Evolutionary conservation across 2,888 invertebrate species (phyloP).

Genomic region (Himalopsyche tibetana): DNA sequence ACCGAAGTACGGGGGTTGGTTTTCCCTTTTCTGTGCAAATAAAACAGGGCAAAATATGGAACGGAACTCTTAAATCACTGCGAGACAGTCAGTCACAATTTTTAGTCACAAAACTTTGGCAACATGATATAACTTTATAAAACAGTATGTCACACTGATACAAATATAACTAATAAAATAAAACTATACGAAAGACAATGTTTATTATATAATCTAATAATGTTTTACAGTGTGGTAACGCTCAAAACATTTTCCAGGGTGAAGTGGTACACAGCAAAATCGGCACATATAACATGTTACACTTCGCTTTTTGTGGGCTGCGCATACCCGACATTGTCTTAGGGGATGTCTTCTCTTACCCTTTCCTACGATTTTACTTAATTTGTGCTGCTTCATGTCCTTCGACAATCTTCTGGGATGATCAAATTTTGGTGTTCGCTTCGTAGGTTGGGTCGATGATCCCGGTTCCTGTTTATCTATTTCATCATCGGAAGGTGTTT

Average conservation of each 20-base stretch:
- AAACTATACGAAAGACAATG: not conserved
- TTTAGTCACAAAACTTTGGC: too few relatives aligned
- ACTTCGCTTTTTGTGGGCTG: conserved; percentile 54
- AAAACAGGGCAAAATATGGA: too few relatives aligned
- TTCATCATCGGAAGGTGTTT: conserved; percentile 13
- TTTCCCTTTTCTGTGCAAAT: too few relatives aligned
- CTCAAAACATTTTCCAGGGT: conserved; percentile 51
- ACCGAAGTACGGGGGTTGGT: too few relatives aligned
- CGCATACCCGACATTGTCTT: conserved; percentile 59
- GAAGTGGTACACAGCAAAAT: conserved; percentile 52
- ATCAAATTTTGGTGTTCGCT: conserved; percentile 48
- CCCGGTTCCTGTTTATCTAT: not conserved
- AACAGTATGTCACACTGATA: too few relatives aligned
- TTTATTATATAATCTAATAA: conserved; percentile 45
- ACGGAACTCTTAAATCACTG: too few relatives aligned
- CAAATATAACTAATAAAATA: too few relatives aligned
- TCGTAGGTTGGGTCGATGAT: conserved; percentile 36
- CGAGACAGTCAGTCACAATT: too few relatives aligned
- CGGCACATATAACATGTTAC: conserved; percentile 54
- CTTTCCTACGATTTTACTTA: conserved; percentile 57
- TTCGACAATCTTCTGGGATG: conserved; percentile 59
- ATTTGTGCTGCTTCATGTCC: conserved; percentile 54
- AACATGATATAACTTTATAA: too few relatives aligned
- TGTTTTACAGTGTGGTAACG: conserved; percentile 49
- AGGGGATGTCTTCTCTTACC: conserved; percentile 56